Evolutionary conservation across 30 jellyfish, hydroid and myxozoan species (phyloP).

Genomic region (Hydractinia symbiolongicarpus): DNA sequence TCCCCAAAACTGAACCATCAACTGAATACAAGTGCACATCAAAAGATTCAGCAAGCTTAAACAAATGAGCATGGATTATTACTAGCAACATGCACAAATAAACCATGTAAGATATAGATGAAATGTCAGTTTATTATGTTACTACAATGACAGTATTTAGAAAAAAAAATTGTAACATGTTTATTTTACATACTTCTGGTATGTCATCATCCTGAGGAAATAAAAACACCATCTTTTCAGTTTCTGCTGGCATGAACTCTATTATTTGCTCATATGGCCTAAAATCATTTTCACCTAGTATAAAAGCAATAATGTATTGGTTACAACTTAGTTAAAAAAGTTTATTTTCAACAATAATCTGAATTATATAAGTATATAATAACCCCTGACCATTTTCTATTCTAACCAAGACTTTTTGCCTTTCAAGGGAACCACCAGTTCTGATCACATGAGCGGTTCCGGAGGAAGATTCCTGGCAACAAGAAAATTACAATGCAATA

Average conservation of each 20-base stretch:
- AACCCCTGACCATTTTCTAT: slow-evolving; percentile 39
- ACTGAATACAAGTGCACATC: slow-evolving; percentile 38
- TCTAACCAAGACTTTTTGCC: slow-evolving; percentile 44
- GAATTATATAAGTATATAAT: background rate
- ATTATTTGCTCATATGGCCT: background rate
- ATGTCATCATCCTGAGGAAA: slow-evolving; percentile 57
- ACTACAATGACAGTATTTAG: background rate
- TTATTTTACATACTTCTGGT: slow-evolving; percentile 63
- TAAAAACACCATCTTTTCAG: slow-evolving; percentile 21
- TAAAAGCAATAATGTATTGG: background rate
- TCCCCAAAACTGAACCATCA: slow-evolving; percentile 63
- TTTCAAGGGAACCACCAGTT: slow-evolving; percentile 55
- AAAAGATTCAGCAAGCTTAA: slow-evolving; percentile 50
- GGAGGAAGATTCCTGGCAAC: slow-evolving; percentile 25
- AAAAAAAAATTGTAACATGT: background rate
- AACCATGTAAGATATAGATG: background rate
- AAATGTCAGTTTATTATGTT: background rate
- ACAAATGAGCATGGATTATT: background rate
- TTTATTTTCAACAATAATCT: background rate
- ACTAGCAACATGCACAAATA: background rate
- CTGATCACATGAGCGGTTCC: slow-evolving; percentile 45
- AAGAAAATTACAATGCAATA: background rate
- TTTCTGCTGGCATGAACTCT: slow-evolving; percentile 35
- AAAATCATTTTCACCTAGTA: slow-evolving; percentile 67
- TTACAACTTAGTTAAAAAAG: too few relatives aligned